Evolutionary conservation across 2,113 vertebrate genomes (phyloP).

Genomic region (Gnathonemus echidnorhynchus): DNA sequence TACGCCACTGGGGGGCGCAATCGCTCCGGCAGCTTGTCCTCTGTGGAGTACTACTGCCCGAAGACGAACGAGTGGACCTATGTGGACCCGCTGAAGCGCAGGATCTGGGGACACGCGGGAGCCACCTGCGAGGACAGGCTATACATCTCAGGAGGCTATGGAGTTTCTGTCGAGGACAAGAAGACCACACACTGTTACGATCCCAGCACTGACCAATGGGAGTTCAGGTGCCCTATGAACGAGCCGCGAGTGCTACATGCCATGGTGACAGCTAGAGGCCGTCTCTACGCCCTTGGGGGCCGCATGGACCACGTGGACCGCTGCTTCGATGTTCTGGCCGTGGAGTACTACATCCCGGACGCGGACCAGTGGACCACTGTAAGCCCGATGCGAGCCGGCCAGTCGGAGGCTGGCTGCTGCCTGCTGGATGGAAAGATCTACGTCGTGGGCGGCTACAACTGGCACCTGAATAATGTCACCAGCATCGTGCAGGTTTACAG

Average conservation of each 20-base stretch:
- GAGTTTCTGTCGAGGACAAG: constrained; percentile 88
- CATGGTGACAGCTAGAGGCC: constrained; percentile 68
- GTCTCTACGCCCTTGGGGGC: constrained; percentile 82
- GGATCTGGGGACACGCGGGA: constrained; percentile 92
- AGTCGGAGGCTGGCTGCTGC: constrained; percentile 92
- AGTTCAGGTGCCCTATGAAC: constrained; percentile 83
- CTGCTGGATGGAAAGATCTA: constrained; percentile 83
- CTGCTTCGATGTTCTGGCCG: constrained; percentile 85
- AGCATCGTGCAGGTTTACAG: constrained; percentile 97
- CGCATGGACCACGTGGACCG: constrained; percentile 95
- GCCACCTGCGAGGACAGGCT: constrained; percentile 67
- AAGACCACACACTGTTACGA: constrained; percentile 87
- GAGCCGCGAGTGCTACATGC: constrained; percentile 86
- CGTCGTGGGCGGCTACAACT: constrained; percentile 89
- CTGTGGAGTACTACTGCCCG: constrained; percentile 86
- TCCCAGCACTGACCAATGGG: constrained; percentile 73
- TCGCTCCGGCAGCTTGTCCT: constrained; percentile 84
- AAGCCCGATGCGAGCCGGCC: constrained; percentile 84
- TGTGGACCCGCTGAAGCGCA: constrained; percentile 79
- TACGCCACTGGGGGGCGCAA: constrained; percentile 92
- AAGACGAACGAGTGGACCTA: constrained; percentile 82
- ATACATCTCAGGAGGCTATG: constrained; percentile 89
- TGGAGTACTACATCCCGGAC: constrained; percentile 85
- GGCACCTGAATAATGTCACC: constrained; percentile 95
- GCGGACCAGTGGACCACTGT: constrained; percentile 89